phyloP scores from a whole-genome alignment of 2,113 vertebrate species.

The Dipodomys merriami region DNA sequence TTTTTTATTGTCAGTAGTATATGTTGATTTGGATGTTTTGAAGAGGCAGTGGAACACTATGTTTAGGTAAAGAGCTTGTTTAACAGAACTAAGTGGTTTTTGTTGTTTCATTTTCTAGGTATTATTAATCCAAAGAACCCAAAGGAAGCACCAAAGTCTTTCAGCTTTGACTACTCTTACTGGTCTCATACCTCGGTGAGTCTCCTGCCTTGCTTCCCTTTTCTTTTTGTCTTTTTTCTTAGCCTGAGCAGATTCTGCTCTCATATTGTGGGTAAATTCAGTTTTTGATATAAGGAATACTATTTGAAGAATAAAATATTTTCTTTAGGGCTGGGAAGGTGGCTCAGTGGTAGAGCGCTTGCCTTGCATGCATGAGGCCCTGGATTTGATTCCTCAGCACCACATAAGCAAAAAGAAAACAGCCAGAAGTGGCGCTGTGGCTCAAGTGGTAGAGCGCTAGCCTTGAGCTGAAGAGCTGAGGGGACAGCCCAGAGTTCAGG shows the following conservation, averaged over 20 bases:
- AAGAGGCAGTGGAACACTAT: not conserved
- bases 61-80: constrained; percentile 53
- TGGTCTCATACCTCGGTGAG: constrained; percentile 99
- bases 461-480: too few species aligned
- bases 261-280: not conserved
- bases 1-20: not conserved
- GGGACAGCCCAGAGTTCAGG: too few species aligned
- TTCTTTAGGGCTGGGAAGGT: not conserved
- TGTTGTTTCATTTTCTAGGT: constrained; percentile 85
- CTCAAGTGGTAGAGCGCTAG: too few species aligned
- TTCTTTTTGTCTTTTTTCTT: not conserved
- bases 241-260: not conserved
- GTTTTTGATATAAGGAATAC: not conserved
- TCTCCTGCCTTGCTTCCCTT: not conserved
- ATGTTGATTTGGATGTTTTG: constrained; percentile 24
- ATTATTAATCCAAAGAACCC: constrained; percentile 99
- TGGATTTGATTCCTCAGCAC: too few species aligned
- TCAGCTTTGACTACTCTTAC: constrained; percentile 99
- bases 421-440: too few species aligned
- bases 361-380: too few species aligned
- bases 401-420: too few species aligned
- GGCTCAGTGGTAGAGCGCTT: too few species aligned
- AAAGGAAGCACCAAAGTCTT: constrained; percentile 98
- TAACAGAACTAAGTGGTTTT: constrained; percentile 49
- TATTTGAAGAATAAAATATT: not conserved